These are phyloP conservation scores for Macrochelys suwanniensis DNA, from an alignment of 2,797 vertebrate species.

Conservation along the genomic window DNA sequence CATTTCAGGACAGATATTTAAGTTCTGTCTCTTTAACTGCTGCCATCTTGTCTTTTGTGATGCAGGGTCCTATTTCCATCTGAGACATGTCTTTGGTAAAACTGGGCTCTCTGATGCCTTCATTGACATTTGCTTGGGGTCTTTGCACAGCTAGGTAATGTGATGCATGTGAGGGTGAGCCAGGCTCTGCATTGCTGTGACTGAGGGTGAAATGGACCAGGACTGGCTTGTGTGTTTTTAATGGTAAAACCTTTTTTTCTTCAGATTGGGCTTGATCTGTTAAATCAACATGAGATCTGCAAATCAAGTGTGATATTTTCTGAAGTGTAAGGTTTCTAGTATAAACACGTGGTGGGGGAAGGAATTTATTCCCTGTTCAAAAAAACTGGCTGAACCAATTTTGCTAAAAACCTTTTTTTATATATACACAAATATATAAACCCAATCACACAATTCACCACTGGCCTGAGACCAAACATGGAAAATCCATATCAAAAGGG, in stretches of 20 bases:
- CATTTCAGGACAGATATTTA: background rate
- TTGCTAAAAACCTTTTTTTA: background rate
- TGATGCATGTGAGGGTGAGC: rapidly evolving
- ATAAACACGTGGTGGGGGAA: background rate
- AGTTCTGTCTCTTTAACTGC: background rate
- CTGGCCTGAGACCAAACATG: background rate
- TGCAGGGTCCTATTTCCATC: conserved; percentile 14
- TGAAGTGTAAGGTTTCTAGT: background rate
- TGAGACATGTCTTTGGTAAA: background rate
- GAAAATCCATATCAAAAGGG: background rate
- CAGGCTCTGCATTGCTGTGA: rapidly evolving
- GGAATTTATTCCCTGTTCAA: background rate
- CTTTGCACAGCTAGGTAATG: background rate
- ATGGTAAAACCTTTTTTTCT: background rate
- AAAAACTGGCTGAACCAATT: background rate
- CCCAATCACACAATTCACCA: background rate
- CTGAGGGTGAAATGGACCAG: rapidly evolving
- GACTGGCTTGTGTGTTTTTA: background rate
- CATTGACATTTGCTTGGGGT: background rate
- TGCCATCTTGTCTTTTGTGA: background rate
- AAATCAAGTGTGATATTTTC: background rate
- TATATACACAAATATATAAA: no score
- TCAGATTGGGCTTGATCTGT: background rate
- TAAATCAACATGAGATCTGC: background rate
- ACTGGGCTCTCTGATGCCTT: background rate